Base-by-base conservation (phyloP, 2,113 vertebrate genomes). In the Noturus placidus region DNA sequence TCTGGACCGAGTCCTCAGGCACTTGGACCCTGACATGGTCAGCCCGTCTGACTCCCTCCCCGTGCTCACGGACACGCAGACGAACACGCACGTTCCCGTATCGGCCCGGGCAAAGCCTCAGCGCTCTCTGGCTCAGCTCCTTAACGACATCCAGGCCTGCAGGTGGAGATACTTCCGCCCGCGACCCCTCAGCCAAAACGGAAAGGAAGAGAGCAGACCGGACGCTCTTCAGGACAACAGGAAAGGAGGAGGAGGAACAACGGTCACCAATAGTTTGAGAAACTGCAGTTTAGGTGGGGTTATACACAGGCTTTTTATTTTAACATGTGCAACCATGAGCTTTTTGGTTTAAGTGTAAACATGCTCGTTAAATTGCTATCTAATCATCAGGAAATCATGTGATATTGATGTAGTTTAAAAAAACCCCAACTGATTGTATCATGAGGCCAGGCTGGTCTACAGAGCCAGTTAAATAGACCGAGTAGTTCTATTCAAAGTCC, bases 131-230 rank as follows among this genome's bases (percentile, higher is more conserved):
- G 92, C 95, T 90, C 95, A 97, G 92, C 95, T 97, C 91, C 91
- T 98, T 93, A 96, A 95, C 94, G 97, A 97, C 96, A 98, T 98
- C 94, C 96, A 96, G 95, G 94, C 95, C 90, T 95, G 97, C 95
- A 95, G 97, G 95, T 96, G 96, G 94, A 96, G 96, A 93, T 97
- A 95, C 95, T 98, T 97, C 92, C 96, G 96, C 91, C 97, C 97
- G 90, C 96, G 95, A 94, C 93, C 94, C 88, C 92, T 93, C 90
- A 94, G 95, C 91, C 91, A 93, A 91, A 96, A 94, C 92, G 94
- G 95, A 90, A 94, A 90, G 52, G 95, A 94, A 89, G 95, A 92
- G 94, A 94, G 94, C 92, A 94, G 96, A 95, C 95, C 95, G 93
- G 95, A 94, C 93, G 94, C 93, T 92, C 93, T 94, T 93, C 94